These are phyloP conservation scores for Sander lucioperca DNA, from an alignment of 2,113 vertebrate species.

Conservation along the genomic window DNA sequence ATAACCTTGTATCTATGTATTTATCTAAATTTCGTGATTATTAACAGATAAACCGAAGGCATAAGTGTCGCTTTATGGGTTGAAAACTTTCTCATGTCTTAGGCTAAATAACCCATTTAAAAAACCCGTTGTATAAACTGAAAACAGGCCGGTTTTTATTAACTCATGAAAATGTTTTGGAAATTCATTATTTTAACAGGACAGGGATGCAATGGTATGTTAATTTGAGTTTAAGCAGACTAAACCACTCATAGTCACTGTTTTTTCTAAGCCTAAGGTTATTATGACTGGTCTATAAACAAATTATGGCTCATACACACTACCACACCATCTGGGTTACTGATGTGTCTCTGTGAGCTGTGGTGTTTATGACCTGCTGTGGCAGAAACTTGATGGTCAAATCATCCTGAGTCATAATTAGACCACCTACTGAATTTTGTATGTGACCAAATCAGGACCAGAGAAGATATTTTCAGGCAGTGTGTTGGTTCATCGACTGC, in stretches of 20 bases:
- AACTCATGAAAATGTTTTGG: neutral
- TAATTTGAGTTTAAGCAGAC: too few species aligned
- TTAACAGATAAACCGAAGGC: neutral
- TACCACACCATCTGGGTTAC: neutral
- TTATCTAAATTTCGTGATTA: neutral
- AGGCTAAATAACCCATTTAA: neutral
- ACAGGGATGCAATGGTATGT: too few species aligned
- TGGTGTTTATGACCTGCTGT: constrained; percentile 20
- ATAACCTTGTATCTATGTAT: neutral
- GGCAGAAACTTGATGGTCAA: constrained; percentile 12
- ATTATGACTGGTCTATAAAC: constrained; percentile 1
- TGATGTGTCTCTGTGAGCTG: neutral
- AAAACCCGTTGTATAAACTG: neutral
- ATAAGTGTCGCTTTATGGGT: neutral
- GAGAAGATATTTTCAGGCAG: neutral
- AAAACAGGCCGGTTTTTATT: neutral
- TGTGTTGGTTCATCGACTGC: neutral
- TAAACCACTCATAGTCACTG: neutral
- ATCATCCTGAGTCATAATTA: constrained; percentile 6
- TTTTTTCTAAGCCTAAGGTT: neutral
- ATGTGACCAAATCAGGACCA: neutral
- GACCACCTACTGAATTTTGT: constrained; percentile 4
- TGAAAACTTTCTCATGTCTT: neutral
- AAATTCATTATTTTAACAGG: neutral
- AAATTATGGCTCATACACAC: neutral